Evolutionary conservation across 1,140 invertebrate species (phyloP).

Genomic region (Cydia splendana): DNA sequence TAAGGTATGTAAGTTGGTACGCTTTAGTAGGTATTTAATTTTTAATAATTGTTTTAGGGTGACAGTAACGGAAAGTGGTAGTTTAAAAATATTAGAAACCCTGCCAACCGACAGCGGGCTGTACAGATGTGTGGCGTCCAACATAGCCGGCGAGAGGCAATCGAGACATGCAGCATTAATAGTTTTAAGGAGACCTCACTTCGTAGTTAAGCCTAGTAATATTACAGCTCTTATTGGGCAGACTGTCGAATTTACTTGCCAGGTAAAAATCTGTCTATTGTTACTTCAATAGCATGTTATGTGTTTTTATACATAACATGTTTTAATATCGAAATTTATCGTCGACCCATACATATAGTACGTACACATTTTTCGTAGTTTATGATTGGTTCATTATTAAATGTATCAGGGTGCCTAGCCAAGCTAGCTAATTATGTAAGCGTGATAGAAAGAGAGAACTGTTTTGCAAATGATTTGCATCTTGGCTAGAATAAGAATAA

Average conservation of each 20-base stretch:
- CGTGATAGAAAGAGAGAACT: too few species aligned
- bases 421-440: too few species aligned
- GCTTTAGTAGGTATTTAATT: not conserved
- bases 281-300: not conserved
- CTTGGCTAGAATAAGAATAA: too few species aligned
- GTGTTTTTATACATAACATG: not conserved
- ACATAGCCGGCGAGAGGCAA: constrained; percentile 91
- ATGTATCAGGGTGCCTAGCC: too few species aligned
- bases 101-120: constrained; percentile 90
- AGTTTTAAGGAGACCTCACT: constrained; percentile 82
- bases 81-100: constrained; percentile 91
- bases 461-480: too few species aligned
- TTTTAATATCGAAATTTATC: too few species aligned
- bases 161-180: constrained; percentile 87
- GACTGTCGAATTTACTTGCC: constrained; percentile 77
- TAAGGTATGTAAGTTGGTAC: not conserved
- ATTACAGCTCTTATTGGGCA: constrained; percentile 75
- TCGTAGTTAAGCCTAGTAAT: constrained; percentile 74
- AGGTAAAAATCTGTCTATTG: constrained; percentile 54
- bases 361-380: too few species aligned
- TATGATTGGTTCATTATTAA: too few species aligned
- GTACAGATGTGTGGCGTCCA: constrained; percentile 92
- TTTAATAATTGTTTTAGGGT: constrained; percentile 59
- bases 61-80: constrained; percentile 86
- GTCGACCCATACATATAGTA: too few species aligned